Conservation (phyloP, 2,797 vertebrate species). For the Apogon hyalosoma region DNA sequence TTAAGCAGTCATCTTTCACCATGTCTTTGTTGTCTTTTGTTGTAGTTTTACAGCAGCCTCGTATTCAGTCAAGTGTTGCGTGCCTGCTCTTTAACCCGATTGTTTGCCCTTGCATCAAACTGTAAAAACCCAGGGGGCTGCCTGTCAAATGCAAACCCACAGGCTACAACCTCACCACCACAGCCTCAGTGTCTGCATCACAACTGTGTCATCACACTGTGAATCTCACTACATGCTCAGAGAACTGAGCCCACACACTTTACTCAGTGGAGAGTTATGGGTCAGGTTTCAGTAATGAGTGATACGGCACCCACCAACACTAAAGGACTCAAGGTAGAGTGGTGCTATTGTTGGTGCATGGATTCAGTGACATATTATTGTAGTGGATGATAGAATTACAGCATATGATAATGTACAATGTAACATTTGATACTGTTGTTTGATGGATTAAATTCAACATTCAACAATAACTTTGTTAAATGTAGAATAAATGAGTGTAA, state of each 20-base stretch:
- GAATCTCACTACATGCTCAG: slow-evolving; percentile 26
- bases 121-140: slow-evolving; percentile 52
- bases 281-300: slow-evolving; percentile 47
- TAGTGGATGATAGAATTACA: slow-evolving; percentile 31
- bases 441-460: neutral
- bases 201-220: slow-evolving; percentile 30
- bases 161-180: slow-evolving; percentile 21
- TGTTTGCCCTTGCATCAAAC: slow-evolving; percentile 72
- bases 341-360: slow-evolving; percentile 19
- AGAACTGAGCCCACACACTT: slow-evolving; percentile 38
- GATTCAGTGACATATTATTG: slow-evolving; percentile 31
- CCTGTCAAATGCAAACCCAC: slow-evolving; percentile 58
- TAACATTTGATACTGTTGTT: slow-evolving; percentile 13
- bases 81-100: slow-evolving; percentile 66
- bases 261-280: slow-evolving; percentile 26
- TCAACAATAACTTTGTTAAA: neutral
- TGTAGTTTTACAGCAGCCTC: slow-evolving; percentile 28
- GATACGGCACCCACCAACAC: slow-evolving; percentile 15
- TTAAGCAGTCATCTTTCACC: slow-evolving; percentile 48
- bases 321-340: slow-evolving; percentile 18
- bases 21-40: slow-evolving; percentile 19
- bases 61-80: slow-evolving; percentile 56
- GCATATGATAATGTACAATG: slow-evolving; percentile 1
- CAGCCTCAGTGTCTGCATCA: slow-evolving; percentile 40
- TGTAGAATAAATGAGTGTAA: too few species aligned